These are phyloP conservation scores for Myotis daubentonii DNA, from an alignment of 2,797 vertebrate species.

Conservation along the genomic window DNA sequence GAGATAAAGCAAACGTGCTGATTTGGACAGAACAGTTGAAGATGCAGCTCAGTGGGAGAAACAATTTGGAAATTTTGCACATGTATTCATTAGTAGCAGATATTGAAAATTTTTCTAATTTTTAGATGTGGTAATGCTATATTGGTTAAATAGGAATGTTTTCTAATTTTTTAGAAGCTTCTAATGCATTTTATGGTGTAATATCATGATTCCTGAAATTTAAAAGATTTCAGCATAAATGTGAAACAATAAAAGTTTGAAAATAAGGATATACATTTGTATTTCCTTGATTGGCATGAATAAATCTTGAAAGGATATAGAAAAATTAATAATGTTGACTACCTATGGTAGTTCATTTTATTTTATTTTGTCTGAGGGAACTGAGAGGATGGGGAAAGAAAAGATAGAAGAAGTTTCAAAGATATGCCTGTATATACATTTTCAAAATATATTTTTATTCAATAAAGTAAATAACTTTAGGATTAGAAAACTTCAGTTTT, in stretches of 20 bases:
- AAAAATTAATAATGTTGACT: not conserved
- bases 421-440: not conserved
- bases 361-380: not conserved
- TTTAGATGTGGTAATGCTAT: not conserved
- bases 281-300: not conserved
- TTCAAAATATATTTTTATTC: not conserved
- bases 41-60: too few relatives aligned
- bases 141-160: not conserved
- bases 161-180: not conserved
- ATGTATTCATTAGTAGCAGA: not conserved
- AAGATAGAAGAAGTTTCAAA: not conserved
- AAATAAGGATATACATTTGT: not conserved
- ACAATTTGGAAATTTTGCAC: not conserved
- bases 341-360: not conserved
- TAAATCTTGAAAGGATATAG: not conserved
- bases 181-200: not conserved
- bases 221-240: not conserved
- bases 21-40: not conserved
- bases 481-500: not conserved
- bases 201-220: not conserved
- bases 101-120: too few relatives aligned
- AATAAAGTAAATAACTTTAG: not conserved
- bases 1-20: rapidly evolving
- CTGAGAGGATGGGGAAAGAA: not conserved
- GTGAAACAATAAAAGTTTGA: not conserved